These are phyloP conservation scores for Varroa destructor DNA, from an alignment of 1,140 invertebrate species.

Conservation along the genomic window DNA sequence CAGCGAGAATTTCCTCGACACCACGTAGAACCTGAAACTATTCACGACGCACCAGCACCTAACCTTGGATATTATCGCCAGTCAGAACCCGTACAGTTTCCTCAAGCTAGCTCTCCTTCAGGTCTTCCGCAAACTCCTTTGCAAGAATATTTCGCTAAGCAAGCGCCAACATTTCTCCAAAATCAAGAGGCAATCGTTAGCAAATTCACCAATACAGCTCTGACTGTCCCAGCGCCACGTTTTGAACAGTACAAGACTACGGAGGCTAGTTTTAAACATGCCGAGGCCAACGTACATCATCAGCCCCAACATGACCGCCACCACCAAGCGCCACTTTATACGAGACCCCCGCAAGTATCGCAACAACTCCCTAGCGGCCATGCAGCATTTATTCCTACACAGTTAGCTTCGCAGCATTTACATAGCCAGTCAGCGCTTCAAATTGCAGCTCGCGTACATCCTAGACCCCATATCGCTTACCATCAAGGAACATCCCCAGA, in stretches of 20 bases:
- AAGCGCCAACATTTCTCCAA: conserved; percentile 12
- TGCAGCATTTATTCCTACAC: background rate
- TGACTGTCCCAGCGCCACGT: background rate
- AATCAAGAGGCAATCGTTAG: conserved; percentile 15
- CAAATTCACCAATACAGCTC: background rate
- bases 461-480: background rate
- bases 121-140: background rate
- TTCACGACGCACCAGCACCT: background rate
- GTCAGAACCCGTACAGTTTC: background rate
- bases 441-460: background rate
- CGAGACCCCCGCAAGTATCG: background rate
- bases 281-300: background rate
- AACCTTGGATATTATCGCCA: background rate
- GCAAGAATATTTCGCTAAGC: conserved; percentile 9
- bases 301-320: background rate
- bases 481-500: background rate
- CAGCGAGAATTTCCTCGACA: background rate
- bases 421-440: background rate
- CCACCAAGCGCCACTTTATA: background rate
- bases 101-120: background rate
- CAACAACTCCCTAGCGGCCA: background rate
- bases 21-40: too few relatives aligned
- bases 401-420: background rate
- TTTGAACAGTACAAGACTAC: conserved; percentile 22
- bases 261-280: conserved; percentile 6